Evolutionary conservation across 2,797 vertebrate species (phyloP).

Genomic region (Enoplosus armatus): DNA sequence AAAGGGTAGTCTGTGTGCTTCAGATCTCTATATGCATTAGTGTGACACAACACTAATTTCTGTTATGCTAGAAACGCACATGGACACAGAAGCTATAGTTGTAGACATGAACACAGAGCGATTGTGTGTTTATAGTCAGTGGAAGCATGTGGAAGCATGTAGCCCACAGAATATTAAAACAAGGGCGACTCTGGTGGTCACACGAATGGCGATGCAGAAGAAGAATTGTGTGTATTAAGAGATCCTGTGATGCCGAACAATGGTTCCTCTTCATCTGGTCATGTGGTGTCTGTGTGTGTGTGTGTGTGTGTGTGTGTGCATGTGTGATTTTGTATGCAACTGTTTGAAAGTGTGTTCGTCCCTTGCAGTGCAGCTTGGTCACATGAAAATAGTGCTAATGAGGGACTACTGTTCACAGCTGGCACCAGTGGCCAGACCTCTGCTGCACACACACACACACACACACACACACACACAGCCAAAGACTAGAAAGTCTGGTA

Average conservation of each 20-base stretch:
- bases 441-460: constrained; percentile 38
- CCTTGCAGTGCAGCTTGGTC: constrained; percentile 73
- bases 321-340: constrained; percentile 68
- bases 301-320: constrained; percentile 43
- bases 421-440: constrained; percentile 64
- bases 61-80: constrained; percentile 58
- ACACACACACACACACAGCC: constrained; percentile 27
- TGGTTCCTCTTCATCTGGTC: constrained; percentile 85
- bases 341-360: constrained; percentile 53
- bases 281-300: constrained; percentile 74
- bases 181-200: constrained; percentile 74
- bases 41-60: constrained; percentile 66
- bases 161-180: constrained; percentile 79
- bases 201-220: constrained; percentile 64
- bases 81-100: constrained; percentile 61
- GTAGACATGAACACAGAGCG: constrained; percentile 62
- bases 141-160: constrained; percentile 74
- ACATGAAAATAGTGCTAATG: constrained; percentile 83
- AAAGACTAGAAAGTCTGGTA: constrained; percentile 50
- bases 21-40: constrained; percentile 56
- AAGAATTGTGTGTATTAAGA: constrained; percentile 76
- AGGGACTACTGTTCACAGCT: constrained; percentile 77
- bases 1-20: constrained; percentile 40
- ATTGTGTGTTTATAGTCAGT: constrained; percentile 66
- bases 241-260: constrained; percentile 84